These are phyloP conservation scores for Mactromeris polynyma DNA, from an alignment of 2,888 invertebrate species.

Conservation along the genomic window DNA sequence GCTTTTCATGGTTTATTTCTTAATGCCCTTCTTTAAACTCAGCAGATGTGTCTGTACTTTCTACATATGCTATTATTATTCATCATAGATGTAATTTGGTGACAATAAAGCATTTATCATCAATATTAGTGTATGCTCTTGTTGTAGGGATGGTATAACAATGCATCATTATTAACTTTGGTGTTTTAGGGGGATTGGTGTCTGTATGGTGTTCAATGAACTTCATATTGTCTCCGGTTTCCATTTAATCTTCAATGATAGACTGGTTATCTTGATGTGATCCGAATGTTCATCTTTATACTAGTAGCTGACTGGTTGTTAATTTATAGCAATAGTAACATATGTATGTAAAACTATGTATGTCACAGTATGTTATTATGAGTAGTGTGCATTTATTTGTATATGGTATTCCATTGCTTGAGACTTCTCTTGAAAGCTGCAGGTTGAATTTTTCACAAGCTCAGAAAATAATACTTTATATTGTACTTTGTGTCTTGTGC, in stretches of 20 bases:
- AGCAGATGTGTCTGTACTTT: background rate
- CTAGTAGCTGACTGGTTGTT: background rate
- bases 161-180: background rate
- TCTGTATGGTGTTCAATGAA: background rate
- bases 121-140: background rate
- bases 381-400: too few relatives aligned
- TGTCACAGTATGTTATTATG: too few relatives aligned
- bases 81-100: background rate
- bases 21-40: too few relatives aligned
- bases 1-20: background rate
- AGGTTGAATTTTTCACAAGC: too few relatives aligned
- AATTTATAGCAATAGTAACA: too few relatives aligned
- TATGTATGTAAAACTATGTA: too few relatives aligned
- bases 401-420: too few relatives aligned
- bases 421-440: too few relatives aligned
- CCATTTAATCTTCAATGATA: background rate
- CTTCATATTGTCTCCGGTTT: background rate
- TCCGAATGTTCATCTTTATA: background rate
- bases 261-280: background rate
- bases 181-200: background rate
- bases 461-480: too few relatives aligned
- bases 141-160: background rate
- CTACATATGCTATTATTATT: background rate
- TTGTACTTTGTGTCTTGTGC: too few relatives aligned
- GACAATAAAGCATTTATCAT: background rate